phyloP scores from a whole-genome alignment of 2,888 invertebrate species.

The Drosophila anomalata region DNA sequence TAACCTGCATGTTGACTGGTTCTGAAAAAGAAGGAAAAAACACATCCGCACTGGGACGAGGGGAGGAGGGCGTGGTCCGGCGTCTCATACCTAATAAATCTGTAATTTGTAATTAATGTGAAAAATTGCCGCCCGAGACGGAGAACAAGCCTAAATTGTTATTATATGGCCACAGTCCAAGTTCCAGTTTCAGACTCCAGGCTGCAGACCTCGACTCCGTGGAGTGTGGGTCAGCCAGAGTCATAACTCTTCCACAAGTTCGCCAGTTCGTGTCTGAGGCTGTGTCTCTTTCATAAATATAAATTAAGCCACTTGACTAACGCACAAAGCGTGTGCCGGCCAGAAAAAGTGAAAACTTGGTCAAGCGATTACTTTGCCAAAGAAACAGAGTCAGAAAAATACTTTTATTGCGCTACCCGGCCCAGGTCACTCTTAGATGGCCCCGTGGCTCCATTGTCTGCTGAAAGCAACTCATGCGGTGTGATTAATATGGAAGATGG shows the following conservation, averaged over 20 bases:
- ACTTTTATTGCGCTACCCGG: conserved; percentile 34
- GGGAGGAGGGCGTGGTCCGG: conserved; percentile 36
- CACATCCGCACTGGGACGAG: not conserved
- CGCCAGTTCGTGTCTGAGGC: conserved; percentile 57
- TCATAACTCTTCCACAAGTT: conserved; percentile 79
- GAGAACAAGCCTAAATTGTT: conserved; percentile 79
- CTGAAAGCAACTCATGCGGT: conserved; percentile 74
- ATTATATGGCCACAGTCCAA: conserved; percentile 59
- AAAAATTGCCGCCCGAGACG: conserved; percentile 76
- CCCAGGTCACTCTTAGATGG: conserved; percentile 38
- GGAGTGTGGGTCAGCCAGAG: conserved; percentile 77
- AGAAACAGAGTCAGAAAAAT: conserved; percentile 29
- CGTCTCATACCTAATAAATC: conserved; percentile 77
- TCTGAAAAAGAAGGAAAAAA: conserved; percentile 15
- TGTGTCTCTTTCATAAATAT: conserved; percentile 62
- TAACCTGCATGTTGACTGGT: conserved; percentile 48
- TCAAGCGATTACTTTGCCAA: conserved; percentile 47
- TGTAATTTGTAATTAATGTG: conserved; percentile 81
- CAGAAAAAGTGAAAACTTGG: conserved; percentile 62
- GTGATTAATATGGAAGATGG: conserved; percentile 77
- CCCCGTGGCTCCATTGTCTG: conserved; percentile 70
- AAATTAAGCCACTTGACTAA: conserved; percentile 77
- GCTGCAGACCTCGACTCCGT: conserved; percentile 37
- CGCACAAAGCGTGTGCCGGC: conserved; percentile 58
- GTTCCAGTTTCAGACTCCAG: conserved; percentile 24